These are phyloP conservation scores for Trichogramma evanescens DNA, from an alignment of 2,888 invertebrate species.

Conservation along the genomic window DNA sequence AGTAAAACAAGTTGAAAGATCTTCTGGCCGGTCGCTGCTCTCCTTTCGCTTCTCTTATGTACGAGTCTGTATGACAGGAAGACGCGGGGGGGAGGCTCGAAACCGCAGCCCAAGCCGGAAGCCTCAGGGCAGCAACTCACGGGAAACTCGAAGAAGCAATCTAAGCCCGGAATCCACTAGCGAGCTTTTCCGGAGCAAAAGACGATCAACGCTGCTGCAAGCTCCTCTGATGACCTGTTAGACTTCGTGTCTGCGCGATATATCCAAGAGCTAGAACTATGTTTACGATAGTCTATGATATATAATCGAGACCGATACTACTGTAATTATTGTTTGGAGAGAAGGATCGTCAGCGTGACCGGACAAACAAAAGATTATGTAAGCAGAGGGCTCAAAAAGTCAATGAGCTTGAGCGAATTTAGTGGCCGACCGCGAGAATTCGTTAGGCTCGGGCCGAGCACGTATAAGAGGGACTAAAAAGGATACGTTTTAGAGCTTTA, in stretches of 20 bases:
- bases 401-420: constrained; percentile 28
- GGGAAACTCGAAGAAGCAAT: constrained; percentile 24
- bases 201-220: constrained; percentile 1
- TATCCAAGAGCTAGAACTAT: too few species aligned
- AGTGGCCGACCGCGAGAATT: constrained; percentile 42
- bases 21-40: too few species aligned
- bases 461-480: not conserved
- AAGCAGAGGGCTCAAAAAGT: constrained; percentile 14
- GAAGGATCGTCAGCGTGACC: too few species aligned
- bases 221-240: constrained; percentile 5
- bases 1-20: constrained; percentile 22
- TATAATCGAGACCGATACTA: too few species aligned
- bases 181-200: constrained; percentile 7
- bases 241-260: too few species aligned
- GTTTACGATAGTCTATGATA: too few species aligned
- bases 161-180: constrained; percentile 18
- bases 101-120: constrained; percentile 16
- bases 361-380: too few species aligned
- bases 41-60: too few species aligned
- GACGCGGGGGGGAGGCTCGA: constrained; percentile 3
- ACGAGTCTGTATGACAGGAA: not conserved
- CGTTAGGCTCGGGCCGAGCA: constrained; percentile 20
- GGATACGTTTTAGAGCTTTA: constrained; percentile 20
- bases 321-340: too few species aligned
- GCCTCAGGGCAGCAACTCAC: constrained; percentile 24